Evolutionary conservation across 1,140 invertebrate genomes (phyloP), one percentile per base, ranked within the genome.

Genomic region (Listronotus bonariensis): DNA sequence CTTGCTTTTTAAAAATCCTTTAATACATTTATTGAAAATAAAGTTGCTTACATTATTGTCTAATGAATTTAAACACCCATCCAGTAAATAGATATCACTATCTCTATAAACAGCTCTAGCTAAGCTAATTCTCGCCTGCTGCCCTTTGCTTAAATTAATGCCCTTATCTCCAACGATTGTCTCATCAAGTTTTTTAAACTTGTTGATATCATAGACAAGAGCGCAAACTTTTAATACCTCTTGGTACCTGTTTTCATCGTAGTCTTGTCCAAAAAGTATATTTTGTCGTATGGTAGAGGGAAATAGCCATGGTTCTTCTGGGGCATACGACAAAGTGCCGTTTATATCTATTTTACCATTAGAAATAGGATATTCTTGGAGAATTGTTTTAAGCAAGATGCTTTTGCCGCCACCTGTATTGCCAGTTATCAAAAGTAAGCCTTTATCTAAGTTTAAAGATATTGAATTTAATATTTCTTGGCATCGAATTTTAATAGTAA

Each of bases 61-160:
- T 32, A 91, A 86, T 0, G 92, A 92, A 48, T 90, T 90, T 11
- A 93, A 78, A 12, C 91, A 91, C 83, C 95, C 92, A 76, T 95
- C 92, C 26, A 95, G 75, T 4, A 95, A 76, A 77, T 94, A 95
- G 32, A 93, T 85, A 69, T 91, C 88, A 4, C 87, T 86, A 77
- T 89, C 84, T 52, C 85, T 84, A 77, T 95, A 95, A 1, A 94
- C 82, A n/a, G 92, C 87, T 48, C 92, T 85, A 0, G 93, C 93
- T 31, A 95, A 79, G 73, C 92, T 93, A 3, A 97, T 90, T 71
- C 94, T 85, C 12, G 92, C 94, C 69, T 92, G 89, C 79, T 97
- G 95, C 45, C 96, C 95, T 63, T 95, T 95, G 76, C 91, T 95
- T 10, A 93, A 80, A 69, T 85, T 88, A 12, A 93, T 87, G 40